A percentile compares a stretch with the other conserved stretches of the same genome.
These are phyloP conservation scores for Enteromius treurensis DNA, from an alignment of 2,797 vertebrate genomes.

Conservation along the genomic window DNA sequence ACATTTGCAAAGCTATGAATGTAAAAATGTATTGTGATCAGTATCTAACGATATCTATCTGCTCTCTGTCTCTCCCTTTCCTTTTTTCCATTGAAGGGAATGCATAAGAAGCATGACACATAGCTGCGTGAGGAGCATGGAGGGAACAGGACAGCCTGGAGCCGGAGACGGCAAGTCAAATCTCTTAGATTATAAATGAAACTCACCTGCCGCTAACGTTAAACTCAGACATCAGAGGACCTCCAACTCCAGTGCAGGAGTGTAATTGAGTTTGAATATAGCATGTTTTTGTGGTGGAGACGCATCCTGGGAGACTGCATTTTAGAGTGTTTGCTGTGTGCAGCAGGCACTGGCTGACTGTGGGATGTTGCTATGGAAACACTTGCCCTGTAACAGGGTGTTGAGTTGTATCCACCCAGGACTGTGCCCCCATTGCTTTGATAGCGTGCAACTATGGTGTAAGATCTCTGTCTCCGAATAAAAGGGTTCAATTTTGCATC, in stretches of 20 bases:
- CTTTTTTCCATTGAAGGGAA: constrained; percentile 13
- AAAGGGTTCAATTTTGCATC: constrained; percentile 6
- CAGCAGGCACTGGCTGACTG: constrained; percentile 54
- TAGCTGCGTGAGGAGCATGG: constrained; percentile 46
- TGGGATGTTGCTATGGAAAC: constrained; percentile 77
- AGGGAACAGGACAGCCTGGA: constrained; percentile 57
- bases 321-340: constrained; percentile 44
- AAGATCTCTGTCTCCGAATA: constrained; percentile 12
- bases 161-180: constrained; percentile 69
- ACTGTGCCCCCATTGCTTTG: constrained; percentile 34
- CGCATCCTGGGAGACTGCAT: constrained; percentile 44
- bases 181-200: constrained; percentile 68
- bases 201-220: constrained; percentile 48
- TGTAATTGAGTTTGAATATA: constrained; percentile 53
- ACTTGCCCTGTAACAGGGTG: constrained; percentile 60
- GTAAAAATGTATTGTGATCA: background rate
- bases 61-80: constrained; percentile 7
- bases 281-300: constrained; percentile 37
- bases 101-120: constrained; percentile 21
- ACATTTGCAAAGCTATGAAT: background rate
- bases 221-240: constrained; percentile 23
- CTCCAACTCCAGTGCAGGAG: constrained; percentile 68
- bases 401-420: constrained; percentile 46
- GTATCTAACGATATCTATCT: background rate
- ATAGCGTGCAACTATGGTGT: constrained; percentile 18